Base-by-base conservation (phyloP, 1,140 invertebrate genomes). In the Neodiprion virginianus region DNA sequence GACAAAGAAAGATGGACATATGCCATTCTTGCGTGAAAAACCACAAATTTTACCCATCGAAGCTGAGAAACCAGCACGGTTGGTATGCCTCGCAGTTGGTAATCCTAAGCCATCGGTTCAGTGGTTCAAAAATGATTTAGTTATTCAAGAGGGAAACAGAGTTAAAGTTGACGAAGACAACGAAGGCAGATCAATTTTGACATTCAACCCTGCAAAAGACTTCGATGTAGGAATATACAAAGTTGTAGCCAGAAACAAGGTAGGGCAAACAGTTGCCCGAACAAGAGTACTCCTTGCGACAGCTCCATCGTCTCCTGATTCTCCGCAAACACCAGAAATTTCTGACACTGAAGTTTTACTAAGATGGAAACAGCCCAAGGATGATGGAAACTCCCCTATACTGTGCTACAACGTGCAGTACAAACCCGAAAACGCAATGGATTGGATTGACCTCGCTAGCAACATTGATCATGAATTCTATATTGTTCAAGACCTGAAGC, bases 401-500 rank as follows among this genome's bases (percentile, higher is more conserved):
- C 79, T 96, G 8, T 96, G 94, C 80, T 98, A 98, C 85, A 92
- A 92, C 77, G 88, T 98, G 5, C 96, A 98, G 84, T 94, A 93
- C 79, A 95, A 95, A 82, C 89, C 91, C 77, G 91, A 91, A 61
- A 95, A 94, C 81, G 93, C 93, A 23, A 90, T 93, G 23, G 92
- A 95, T 28, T 99, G 98, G 98, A 92, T 90, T n/a, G 93, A 94
- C 17, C 91, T 96, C 4, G 94, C 94, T 7, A 93, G 93, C 74
- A 97, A 97, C 79, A 97, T 99, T 68, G 95, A 96, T 83, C 96
- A 99, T 81, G 97, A 99, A 84, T 98, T 97, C 85, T 98, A 94
- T 80, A 86, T 98, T 0, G 90, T 99, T 0, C 91, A 92, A 77
- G 92, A 94, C 76, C 90, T 99, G 3, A 86, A 92, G 75, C 92